A percentile compares a stretch with the other conserved stretches of the same genome.
Conservation (phyloP, 1,140 invertebrate species). For the Drosophila pseudoobscura region DNA sequence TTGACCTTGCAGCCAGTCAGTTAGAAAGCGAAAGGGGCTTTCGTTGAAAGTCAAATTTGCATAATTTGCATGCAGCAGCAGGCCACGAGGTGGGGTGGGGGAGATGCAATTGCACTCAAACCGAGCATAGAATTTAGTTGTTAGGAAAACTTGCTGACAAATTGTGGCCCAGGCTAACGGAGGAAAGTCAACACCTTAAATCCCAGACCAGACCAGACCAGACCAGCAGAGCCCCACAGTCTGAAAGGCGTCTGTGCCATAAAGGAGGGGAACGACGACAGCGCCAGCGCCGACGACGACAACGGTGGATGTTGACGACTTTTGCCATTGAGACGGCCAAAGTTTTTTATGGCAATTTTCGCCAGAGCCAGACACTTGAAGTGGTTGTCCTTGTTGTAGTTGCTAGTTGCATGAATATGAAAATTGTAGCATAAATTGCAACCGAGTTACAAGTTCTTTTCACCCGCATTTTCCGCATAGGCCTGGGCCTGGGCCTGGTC, state of each 20-base stretch:
- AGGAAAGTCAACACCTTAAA: constrained; percentile 51
- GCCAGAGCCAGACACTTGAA: constrained; percentile 57
- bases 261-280: constrained; percentile 41
- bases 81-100: background rate
- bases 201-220: constrained; percentile 18
- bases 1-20: constrained; percentile 72
- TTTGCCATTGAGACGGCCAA: constrained; percentile 76
- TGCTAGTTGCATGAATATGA: constrained; percentile 46
- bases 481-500: constrained; percentile 21
- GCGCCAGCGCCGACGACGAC: constrained; percentile 10
- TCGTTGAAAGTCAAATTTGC: constrained; percentile 59
- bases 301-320: constrained; percentile 65
- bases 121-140: constrained; percentile 59
- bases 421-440: constrained; percentile 67
- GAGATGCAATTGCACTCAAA: constrained; percentile 41
- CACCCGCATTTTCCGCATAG: constrained; percentile 37
- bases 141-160: constrained; percentile 70
- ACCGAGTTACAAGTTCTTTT: constrained; percentile 52
- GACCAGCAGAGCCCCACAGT: constrained; percentile 38
- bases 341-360: constrained; percentile 76
- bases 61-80: constrained; percentile 63
- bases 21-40: constrained; percentile 63
- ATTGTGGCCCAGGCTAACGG: constrained; percentile 46
- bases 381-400: constrained; percentile 15
- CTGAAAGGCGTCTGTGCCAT: constrained; percentile 57